These are phyloP conservation scores for Calidris pygmaea DNA, from an alignment of 2,113 vertebrate genomes.

Conservation along the genomic window DNA sequence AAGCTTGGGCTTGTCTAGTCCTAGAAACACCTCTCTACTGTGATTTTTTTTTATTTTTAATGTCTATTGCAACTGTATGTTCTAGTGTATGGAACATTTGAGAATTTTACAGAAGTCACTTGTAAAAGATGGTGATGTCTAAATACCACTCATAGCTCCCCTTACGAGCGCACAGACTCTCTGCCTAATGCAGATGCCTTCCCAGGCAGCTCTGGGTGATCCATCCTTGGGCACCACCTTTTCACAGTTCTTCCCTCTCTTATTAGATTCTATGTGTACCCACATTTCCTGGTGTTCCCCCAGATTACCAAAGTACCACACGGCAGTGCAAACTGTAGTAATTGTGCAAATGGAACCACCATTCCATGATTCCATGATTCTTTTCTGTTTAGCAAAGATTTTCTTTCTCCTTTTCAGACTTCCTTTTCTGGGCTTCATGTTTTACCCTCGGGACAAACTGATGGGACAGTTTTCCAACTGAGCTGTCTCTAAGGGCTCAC, in stretches of 20 bases:
- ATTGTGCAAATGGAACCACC: background rate
- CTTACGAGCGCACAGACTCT: background rate
- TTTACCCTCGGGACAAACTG: background rate
- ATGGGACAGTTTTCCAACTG: background rate
- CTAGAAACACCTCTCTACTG: background rate
- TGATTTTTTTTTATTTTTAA: background rate
- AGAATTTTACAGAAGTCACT: conserved; percentile 7
- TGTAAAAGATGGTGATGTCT: background rate
- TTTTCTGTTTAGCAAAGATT: background rate
- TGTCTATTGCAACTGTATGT: background rate
- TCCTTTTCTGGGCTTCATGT: background rate
- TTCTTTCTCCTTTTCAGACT: background rate
- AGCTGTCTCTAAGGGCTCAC: background rate
- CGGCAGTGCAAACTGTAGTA: background rate
- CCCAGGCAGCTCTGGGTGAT: background rate
- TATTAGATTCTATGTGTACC: background rate
- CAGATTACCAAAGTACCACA: background rate
- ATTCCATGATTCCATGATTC: background rate
- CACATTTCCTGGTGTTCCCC: background rate
- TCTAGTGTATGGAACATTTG: background rate
- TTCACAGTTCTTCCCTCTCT: background rate
- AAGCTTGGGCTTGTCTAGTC: background rate
- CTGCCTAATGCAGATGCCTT: background rate
- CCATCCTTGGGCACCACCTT: background rate
- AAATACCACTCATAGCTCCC: background rate